Evolutionary conservation across 2,888 invertebrate genomes (phyloP).

Genomic region (Falcaria lacertinaria): DNA sequence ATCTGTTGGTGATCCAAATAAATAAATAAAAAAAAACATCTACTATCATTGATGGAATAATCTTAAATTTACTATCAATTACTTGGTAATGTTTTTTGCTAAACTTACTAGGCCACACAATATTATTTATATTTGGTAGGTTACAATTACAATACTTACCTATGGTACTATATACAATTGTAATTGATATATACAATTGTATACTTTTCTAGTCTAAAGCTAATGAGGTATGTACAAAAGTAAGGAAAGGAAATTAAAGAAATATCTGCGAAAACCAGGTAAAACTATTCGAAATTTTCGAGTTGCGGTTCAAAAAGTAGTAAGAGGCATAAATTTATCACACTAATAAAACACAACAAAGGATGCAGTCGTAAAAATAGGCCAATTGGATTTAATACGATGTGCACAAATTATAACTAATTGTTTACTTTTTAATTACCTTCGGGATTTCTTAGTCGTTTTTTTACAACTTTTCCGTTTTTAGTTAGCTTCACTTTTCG

Average conservation of each 20-base stretch:
- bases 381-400: background rate
- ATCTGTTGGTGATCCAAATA: too few relatives aligned
- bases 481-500: conserved; percentile 73
- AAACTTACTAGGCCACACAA: too few relatives aligned
- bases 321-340: conserved; percentile 63
- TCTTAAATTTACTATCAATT: too few relatives aligned
- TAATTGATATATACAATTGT: too few relatives aligned
- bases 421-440: conserved; percentile 31
- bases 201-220: too few relatives aligned
- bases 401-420: background rate
- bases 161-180: too few relatives aligned
- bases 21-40: too few relatives aligned
- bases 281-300: conserved; percentile 21
- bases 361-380: conserved; percentile 5
- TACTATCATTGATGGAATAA: too few relatives aligned
- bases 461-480: conserved; percentile 74
- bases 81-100: conserved; percentile 11
- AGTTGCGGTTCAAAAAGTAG: conserved; percentile 59
- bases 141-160: too few relatives aligned
- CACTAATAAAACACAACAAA: conserved; percentile 27
- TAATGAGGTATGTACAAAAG: too few relatives aligned
- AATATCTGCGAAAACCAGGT: background rate
- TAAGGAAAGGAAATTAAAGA: background rate
- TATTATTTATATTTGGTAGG: too few relatives aligned
- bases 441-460: conserved; percentile 71